These are phyloP conservation scores for Ameiurus melas DNA, from an alignment of 2,113 vertebrate species.

Conservation along the genomic window DNA sequence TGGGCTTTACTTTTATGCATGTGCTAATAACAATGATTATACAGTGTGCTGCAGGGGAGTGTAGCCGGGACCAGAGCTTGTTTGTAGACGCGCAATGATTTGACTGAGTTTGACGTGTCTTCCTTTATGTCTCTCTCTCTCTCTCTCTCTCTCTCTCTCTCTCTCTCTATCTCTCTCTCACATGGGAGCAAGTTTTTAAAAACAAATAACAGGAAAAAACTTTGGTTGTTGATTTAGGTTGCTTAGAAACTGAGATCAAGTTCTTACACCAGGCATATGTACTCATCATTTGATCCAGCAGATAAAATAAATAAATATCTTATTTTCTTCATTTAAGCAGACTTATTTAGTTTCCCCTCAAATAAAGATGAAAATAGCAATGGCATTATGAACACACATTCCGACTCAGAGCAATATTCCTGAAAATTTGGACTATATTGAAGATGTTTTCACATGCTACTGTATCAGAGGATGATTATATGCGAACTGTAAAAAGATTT, in stretches of 20 bases:
- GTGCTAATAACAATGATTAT: conserved; percentile 57
- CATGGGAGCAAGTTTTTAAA: conserved; percentile 19
- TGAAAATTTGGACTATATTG: neutral
- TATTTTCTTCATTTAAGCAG: neutral
- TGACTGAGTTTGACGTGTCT: conserved; percentile 47
- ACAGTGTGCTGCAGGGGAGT: conserved; percentile 41
- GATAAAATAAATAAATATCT: conserved; percentile 7
- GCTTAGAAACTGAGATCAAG: conserved; percentile 34
- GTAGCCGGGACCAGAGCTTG: conserved; percentile 42
- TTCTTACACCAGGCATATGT: conserved; percentile 23
- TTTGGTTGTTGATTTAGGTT: conserved; percentile 48
- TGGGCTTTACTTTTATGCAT: conserved; percentile 45
- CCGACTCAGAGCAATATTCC: neutral
- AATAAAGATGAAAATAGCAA: conserved; percentile 7
- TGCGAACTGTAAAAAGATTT: no score
- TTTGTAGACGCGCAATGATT: conserved; percentile 43
- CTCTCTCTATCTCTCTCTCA: conserved; percentile 15
- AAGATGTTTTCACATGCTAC: no score
- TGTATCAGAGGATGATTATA: no score
- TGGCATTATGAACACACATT: neutral
- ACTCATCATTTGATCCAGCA: conserved; percentile 40
- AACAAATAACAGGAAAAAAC: conserved; percentile 29
- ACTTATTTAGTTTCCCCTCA: neutral
- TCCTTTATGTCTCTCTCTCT: neutral
- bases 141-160: neutral